A percentile compares a stretch with the other conserved stretches of the same genome.
Conservation (phyloP, 2,797 vertebrate species). For the Oreortyx pictus region DNA sequence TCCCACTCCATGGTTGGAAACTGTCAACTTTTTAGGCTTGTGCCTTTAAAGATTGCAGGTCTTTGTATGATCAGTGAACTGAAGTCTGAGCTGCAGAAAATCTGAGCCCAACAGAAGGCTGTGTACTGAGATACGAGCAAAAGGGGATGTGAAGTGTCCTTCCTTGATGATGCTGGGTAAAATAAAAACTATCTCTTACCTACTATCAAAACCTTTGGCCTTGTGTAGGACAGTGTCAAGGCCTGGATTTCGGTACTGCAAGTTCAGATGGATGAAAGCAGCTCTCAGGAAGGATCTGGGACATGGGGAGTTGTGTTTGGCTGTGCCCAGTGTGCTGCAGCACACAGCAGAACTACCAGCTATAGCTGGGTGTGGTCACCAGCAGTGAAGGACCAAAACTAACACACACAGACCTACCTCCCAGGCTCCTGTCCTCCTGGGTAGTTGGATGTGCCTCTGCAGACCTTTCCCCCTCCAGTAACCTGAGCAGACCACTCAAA, state of each 20-base stretch:
- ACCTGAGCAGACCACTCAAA: neutral
- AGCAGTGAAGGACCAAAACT: neutral
- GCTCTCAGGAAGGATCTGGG: neutral
- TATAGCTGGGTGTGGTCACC: neutral
- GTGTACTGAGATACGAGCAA: neutral
- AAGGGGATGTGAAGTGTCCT: neutral
- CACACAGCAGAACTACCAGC: neutral
- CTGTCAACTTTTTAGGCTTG: conserved; percentile 6
- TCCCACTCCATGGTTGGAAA: neutral
- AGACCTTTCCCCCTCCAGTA: neutral
- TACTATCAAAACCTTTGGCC: neutral
- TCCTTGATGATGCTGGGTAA: conserved; percentile 23
- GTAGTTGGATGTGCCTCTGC: neutral
- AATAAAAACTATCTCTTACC: conserved; percentile 16
- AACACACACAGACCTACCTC: neutral
- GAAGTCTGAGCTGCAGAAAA: neutral
- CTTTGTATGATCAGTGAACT: neutral
- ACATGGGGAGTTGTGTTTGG: neutral
- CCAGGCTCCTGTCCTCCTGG: neutral
- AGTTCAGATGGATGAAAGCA: neutral
- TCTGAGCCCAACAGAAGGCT: neutral
- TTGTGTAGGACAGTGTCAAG: neutral
- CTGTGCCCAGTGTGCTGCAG: neutral
- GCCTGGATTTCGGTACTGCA: neutral
- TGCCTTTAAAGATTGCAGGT: conserved; percentile 46